phyloP scores from a whole-genome alignment of 2,888 invertebrate species.

The Sesia apiformis region DNA sequence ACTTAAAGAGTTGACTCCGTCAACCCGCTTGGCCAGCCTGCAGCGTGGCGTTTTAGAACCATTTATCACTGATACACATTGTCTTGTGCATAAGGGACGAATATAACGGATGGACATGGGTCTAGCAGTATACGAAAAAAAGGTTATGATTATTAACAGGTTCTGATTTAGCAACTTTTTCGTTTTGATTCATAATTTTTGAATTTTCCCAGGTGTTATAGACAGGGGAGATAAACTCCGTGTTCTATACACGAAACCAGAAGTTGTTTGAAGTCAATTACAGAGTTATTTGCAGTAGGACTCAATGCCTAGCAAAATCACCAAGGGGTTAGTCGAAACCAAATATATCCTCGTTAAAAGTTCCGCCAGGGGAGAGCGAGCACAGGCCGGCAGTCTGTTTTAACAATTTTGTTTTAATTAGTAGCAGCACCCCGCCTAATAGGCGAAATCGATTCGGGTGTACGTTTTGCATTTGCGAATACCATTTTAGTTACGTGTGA shows the following conservation, averaged over 20 bases:
- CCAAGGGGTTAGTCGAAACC: constrained; percentile 71
- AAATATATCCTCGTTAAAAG: constrained; percentile 75
- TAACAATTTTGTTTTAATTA: constrained; percentile 74
- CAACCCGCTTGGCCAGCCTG: no score
- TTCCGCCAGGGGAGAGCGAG: constrained; percentile 51
- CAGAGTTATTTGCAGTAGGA: constrained; percentile 69
- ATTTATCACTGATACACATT: no score
- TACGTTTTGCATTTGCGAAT: constrained; percentile 4
- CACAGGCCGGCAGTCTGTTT: constrained; percentile 48
- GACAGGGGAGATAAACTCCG: constrained; percentile 27
- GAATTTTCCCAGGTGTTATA: neutral
- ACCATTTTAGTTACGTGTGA: neutral
- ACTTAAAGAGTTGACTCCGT: no score
- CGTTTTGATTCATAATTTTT: neutral
- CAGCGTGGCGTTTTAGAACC: no score
- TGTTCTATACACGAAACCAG: constrained; percentile 46
- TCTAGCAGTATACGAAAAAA: no score
- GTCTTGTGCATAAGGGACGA: no score
- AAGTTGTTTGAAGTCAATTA: constrained; percentile 72
- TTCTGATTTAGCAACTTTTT: neutral
- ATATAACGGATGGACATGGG: no score
- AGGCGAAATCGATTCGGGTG: constrained; percentile 46
- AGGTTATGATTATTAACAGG: neutral
- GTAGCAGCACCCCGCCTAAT: constrained; percentile 56
- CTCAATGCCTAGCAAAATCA: constrained; percentile 64